Percentiles rank a stretch among this genome's conserved stretches.
Conservation (phyloP, 1,140 invertebrate genomes). For the Drosophila kurseongensis region DNA sequence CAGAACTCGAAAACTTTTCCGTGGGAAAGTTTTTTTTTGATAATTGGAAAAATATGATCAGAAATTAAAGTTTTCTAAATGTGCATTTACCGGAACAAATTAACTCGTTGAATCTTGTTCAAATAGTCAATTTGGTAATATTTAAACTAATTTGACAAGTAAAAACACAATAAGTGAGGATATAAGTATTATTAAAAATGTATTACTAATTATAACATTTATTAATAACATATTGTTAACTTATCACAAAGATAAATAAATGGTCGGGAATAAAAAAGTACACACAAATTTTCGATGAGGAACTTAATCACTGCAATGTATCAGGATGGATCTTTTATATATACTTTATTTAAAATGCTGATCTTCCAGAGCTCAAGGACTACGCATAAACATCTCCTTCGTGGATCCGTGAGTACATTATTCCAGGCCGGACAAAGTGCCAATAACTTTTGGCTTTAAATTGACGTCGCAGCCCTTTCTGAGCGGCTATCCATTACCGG, state of each 20-base stretch:
- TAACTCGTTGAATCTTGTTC: neutral
- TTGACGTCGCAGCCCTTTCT: conserved; percentile 28
- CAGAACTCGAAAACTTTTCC: conserved; percentile 15
- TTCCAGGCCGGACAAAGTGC: conserved; percentile 69
- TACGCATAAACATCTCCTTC: conserved; percentile 23
- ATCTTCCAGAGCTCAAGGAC: no score
- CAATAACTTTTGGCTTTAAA: conserved; percentile 73
- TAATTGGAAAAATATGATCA: conserved; percentile 1
- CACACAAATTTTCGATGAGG: no score
- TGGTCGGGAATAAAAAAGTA: no score
- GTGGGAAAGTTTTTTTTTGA: conserved; percentile 27
- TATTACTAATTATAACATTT: no score
- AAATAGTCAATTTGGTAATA: neutral
- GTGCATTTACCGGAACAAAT: conserved; percentile 23
- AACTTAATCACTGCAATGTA: no score
- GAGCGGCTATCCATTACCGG: conserved; percentile 36
- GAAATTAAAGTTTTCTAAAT: conserved; percentile 5
- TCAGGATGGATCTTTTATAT: no score
- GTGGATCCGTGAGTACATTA: conserved; percentile 3
- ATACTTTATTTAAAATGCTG: no score
- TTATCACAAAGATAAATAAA: no score
- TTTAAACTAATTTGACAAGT: no score
- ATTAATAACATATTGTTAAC: no score
- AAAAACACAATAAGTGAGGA: no score
- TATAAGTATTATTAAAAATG: no score